These are phyloP conservation scores for Cyaniris semiargus DNA, from an alignment of 2,888 invertebrate genomes.

Conservation along the genomic window DNA sequence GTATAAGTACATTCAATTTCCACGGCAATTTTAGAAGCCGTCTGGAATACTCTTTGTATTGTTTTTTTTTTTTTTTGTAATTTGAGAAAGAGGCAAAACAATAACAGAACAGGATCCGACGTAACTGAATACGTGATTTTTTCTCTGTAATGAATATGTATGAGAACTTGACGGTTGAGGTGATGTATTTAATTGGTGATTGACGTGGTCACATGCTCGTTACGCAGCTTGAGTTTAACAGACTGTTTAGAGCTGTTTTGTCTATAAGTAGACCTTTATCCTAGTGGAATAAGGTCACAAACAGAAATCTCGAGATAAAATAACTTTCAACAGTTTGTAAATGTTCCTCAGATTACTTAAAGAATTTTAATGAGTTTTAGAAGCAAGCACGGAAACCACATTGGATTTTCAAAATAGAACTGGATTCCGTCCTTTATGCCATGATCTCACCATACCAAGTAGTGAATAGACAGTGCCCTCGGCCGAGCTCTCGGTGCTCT, in stretches of 20 bases:
- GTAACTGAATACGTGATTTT: slow-evolving; percentile 2
- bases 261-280: no score
- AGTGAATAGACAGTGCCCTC: no score
- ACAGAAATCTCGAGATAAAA: no score
- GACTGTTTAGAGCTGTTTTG: not conserved
- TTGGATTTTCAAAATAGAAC: no score
- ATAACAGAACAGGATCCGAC: not conserved
- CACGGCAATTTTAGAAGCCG: not conserved
- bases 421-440: no score
- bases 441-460: no score
- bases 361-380: no score
- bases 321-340: no score
- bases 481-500: no score
- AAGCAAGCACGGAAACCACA: no score
- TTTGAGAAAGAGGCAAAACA: not conserved
- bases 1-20: not conserved
- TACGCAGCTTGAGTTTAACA: not conserved
- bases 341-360: no score
- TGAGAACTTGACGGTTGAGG: slow-evolving; percentile 16
- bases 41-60: not conserved
- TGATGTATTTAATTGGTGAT: slow-evolving; percentile 2
- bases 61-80: not conserved
- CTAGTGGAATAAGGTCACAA: no score
- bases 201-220: slow-evolving; percentile 5
- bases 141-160: slow-evolving; percentile 14